Evolutionary conservation across 2,888 invertebrate species (phyloP).

Genomic region (Prosapia bicincta): DNA sequence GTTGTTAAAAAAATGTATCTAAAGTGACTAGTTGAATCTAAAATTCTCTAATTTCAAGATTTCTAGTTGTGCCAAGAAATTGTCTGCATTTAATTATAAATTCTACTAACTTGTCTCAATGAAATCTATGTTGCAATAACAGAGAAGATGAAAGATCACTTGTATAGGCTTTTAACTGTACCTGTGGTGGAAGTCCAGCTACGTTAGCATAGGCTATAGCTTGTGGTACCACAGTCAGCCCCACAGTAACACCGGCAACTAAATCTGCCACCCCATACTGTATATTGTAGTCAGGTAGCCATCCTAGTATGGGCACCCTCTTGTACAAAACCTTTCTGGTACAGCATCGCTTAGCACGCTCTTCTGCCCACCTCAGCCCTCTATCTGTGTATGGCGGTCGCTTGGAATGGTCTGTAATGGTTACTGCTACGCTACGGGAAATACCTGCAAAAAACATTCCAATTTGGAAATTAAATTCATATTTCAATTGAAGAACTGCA

Average conservation of each 20-base stretch:
- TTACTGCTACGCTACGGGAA: background rate
- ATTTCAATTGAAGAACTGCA: no score
- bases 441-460: background rate
- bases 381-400: background rate
- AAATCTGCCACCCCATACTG: conserved; percentile 60
- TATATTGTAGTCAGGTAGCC: conserved; percentile 57
- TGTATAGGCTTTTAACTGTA: conserved; percentile 40
- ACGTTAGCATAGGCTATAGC: conserved; percentile 72
- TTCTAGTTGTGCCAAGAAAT: no score
- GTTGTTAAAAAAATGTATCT: no score
- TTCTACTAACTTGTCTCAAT: no score
- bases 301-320: conserved; percentile 55
- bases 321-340: conserved; percentile 43
- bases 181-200: conserved; percentile 70
- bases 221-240: conserved; percentile 74
- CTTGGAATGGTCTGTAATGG: background rate
- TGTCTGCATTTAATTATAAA: no score
- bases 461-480: no score
- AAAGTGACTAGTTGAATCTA: no score
- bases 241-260: conserved; percentile 73
- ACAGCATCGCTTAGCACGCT: conserved; percentile 33
- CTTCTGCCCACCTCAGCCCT: conserved; percentile 9
- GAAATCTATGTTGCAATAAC: no score
- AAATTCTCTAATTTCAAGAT: no score
- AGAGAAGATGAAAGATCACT: no score